Conservation (phyloP, 23 tunicate genomes). For the Trididemnum miniatum region DNA sequence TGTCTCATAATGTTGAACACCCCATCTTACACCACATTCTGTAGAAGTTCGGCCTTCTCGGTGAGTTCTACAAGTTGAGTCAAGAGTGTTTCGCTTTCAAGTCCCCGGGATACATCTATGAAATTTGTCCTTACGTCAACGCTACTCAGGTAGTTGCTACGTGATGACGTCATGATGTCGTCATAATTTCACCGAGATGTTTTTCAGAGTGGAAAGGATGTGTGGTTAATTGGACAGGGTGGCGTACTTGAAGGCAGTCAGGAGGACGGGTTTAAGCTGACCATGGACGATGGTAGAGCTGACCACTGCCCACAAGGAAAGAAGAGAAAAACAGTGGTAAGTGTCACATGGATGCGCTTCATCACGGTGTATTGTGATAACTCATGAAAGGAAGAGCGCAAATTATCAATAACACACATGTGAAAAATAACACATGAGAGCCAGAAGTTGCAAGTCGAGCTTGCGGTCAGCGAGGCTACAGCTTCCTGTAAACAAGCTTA, state of each 20-base stretch:
- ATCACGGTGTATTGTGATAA: too few species aligned
- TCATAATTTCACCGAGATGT: too few species aligned
- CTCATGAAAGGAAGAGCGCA: too few species aligned
- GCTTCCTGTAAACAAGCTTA: too few species aligned
- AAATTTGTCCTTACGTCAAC: slow-evolving; percentile 78
- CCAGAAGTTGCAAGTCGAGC: too few species aligned
- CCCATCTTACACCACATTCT: background rate
- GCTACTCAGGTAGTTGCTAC: slow-evolving; percentile 67
- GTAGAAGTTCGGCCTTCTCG: slow-evolving; percentile 62
- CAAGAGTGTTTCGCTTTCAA: slow-evolving; percentile 68
- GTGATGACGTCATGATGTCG: too few species aligned
- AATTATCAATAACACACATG: too few species aligned
- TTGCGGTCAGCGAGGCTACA: too few species aligned
- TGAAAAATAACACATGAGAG: too few species aligned
- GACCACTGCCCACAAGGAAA: slow-evolving; percentile 93
- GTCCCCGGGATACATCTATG: slow-evolving; percentile 88
- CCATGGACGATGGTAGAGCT: slow-evolving; percentile 64
- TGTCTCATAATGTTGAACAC: too few species aligned
- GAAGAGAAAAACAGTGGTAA: slow-evolving; percentile 76
- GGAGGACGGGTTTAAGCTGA: slow-evolving; percentile 26
- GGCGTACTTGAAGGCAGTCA: slow-evolving; percentile 45
- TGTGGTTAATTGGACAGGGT: slow-evolving; percentile 76
- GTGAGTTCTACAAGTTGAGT: slow-evolving; percentile 76
- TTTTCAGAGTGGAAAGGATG: slow-evolving; percentile 67
- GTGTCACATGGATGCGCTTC: too few species aligned